phyloP scores from a whole-genome alignment of 2,797 vertebrate genomes.

The Ctenopoma kingsleyae region DNA sequence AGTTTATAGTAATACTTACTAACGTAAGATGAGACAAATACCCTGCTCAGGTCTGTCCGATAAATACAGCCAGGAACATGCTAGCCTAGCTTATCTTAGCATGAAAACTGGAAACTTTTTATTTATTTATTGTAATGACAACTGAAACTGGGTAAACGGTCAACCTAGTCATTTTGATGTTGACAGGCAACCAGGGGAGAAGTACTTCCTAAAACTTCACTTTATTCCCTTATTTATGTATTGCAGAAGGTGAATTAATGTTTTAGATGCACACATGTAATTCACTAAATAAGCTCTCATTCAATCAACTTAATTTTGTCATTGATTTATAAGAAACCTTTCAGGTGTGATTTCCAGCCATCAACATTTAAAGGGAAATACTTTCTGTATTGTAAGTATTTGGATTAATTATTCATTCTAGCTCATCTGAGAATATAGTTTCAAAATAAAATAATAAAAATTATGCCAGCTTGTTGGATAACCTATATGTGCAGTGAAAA shows the following conservation, averaged over 20 bases:
- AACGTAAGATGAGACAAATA: no score
- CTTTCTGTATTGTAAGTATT: conserved; percentile 3
- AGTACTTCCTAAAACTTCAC: neutral
- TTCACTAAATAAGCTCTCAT: neutral
- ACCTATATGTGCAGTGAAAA: neutral
- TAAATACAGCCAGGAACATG: neutral
- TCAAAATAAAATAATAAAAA: neutral
- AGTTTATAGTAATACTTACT: no score
- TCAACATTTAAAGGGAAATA: neutral
- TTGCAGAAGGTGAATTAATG: neutral
- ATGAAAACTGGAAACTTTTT: no score
- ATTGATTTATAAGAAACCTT: neutral
- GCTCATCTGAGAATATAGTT: neutral
- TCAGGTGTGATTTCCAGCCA: neutral
- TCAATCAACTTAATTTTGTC: neutral
- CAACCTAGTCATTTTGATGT: neutral
- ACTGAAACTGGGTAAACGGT: neutral
- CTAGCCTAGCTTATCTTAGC: neutral
- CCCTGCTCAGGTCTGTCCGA: neutral
- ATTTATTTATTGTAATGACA: neutral
- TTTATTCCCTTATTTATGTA: neutral
- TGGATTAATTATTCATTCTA: conserved; percentile 4
- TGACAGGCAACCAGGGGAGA: neutral
- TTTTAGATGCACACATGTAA: neutral
- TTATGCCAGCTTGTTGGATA: conserved; percentile 3